Evolutionary conservation across 2,888 invertebrate species (phyloP), one percentile per base, ranked within the genome.

Genomic region (Entomobrya proxima): DNA sequence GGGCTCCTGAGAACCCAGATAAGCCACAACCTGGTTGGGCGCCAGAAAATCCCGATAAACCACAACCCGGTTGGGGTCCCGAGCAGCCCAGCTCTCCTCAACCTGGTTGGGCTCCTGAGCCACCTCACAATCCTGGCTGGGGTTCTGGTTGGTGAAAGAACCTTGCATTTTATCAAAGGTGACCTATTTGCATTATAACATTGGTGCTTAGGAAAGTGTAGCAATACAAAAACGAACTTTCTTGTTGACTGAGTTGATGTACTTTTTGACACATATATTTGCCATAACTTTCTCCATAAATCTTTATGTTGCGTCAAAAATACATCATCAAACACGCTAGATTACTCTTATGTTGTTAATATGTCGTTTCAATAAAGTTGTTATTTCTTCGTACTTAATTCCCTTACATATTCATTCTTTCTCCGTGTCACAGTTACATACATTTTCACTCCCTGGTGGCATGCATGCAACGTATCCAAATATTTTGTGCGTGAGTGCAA

Each of bases 91-190:
- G n/a, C 55, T 55, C 58, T 13, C 76, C 76, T 9, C 35, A 40
- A 24, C 58, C 76, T 15, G 76, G 58, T 2, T 18, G 15, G 6
- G 21, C 76, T 0, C 58, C 58, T 21, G 18, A 37, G 4, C 35
- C 37, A 35, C 76, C 76, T 13, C 55, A 37, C 7, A 27, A 21
- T 18, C 58, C 37, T 24, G 76, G 76, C 40, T 75, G 74, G 74
- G 32, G 50, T 7, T 61, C 61, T 7, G 61, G 61, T 1, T 61
- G 61, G 61, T 35, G 18, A 35, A 61, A n/a, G n/a, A n/a, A n/a
- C n/a, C n/a, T n/a, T n/a, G 21, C 61, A 35, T 35, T 61, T 61
- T n/a, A 35, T n/a, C 18, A 61, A 15, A 30, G 32, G 3, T 61
- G 61, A 35, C 61, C 32, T 35, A 61, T 5, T 35, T 61, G 21